These are phyloP conservation scores for Talpa occidentalis DNA, from an alignment of 2,113 vertebrate genomes.

Conservation along the genomic window DNA sequence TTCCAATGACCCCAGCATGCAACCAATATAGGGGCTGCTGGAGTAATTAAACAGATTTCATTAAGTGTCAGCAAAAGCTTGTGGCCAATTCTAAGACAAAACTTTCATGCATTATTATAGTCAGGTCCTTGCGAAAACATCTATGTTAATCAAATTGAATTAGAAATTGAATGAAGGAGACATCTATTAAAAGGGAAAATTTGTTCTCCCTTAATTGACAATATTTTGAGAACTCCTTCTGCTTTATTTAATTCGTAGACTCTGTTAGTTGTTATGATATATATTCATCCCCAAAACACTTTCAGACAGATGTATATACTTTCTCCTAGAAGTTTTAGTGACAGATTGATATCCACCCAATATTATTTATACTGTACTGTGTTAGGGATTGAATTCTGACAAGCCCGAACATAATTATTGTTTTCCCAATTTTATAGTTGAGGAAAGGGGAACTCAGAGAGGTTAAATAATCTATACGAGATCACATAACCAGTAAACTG, in stretches of 20 bases:
- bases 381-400: background rate
- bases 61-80: slow-evolving; percentile 81
- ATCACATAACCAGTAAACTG: background rate
- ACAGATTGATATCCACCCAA: slow-evolving; percentile 48
- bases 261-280: background rate
- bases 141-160: slow-evolving; percentile 80
- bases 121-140: slow-evolving; percentile 81
- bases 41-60: slow-evolving; percentile 86
- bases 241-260: slow-evolving; percentile 64
- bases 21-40: slow-evolving; percentile 76
- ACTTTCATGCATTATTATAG: slow-evolving; percentile 82
- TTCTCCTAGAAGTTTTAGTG: slow-evolving; percentile 50
- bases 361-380: background rate
- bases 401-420: background rate
- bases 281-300: slow-evolving; percentile 50
- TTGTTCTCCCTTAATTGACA: slow-evolving; percentile 58
- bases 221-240: slow-evolving; percentile 67
- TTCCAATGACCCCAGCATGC: slow-evolving; percentile 74
- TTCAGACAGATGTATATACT: slow-evolving; percentile 44
- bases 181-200: slow-evolving; percentile 56
- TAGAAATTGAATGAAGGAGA: slow-evolving; percentile 78
- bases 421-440: background rate
- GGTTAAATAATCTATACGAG: background rate
- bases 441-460: background rate
- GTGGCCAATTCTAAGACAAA: slow-evolving; percentile 74